A percentile compares a stretch with the other conserved stretches of the same genome.
Conservation (phyloP, 1,140 invertebrate genomes). For the Kradibia gibbosae region DNA sequence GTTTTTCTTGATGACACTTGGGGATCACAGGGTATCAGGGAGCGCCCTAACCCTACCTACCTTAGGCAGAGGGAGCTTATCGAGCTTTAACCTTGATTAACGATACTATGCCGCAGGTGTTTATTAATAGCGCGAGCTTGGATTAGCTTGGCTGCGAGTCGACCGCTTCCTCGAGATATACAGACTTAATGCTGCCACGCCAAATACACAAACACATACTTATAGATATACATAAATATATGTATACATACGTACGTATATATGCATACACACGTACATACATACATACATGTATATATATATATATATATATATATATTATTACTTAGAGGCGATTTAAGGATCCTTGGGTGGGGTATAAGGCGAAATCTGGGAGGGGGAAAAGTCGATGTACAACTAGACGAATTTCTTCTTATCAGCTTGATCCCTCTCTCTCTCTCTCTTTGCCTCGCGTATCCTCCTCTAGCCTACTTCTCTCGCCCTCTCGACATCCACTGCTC, state of each 20-base stretch:
- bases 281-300: too few relatives aligned
- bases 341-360: not conserved
- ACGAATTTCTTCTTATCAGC: constrained; percentile 20
- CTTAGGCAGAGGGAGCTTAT: not conserved
- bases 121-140: constrained; percentile 37
- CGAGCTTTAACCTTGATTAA: not conserved
- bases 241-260: too few relatives aligned
- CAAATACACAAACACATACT: too few relatives aligned
- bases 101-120: not conserved
- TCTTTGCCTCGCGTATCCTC: not conserved
- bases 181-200: constrained; percentile 30
- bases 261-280: too few relatives aligned
- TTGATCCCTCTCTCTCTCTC: constrained; percentile 3
- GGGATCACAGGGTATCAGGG: not conserved
- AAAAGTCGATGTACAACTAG: constrained; percentile 31
- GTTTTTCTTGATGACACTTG: not conserved
- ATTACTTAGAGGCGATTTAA: constrained; percentile 24
- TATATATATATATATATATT: too few relatives aligned
- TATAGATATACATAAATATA: too few relatives aligned
- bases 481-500: constrained; percentile 3
- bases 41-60: too few relatives aligned
- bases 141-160: not conserved
- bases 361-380: not conserved
- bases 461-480: not conserved
- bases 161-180: constrained; percentile 7